Evolutionary conservation across 2,113 vertebrate species (phyloP).

Genomic region (Plecturocebus donacophilus): DNA sequence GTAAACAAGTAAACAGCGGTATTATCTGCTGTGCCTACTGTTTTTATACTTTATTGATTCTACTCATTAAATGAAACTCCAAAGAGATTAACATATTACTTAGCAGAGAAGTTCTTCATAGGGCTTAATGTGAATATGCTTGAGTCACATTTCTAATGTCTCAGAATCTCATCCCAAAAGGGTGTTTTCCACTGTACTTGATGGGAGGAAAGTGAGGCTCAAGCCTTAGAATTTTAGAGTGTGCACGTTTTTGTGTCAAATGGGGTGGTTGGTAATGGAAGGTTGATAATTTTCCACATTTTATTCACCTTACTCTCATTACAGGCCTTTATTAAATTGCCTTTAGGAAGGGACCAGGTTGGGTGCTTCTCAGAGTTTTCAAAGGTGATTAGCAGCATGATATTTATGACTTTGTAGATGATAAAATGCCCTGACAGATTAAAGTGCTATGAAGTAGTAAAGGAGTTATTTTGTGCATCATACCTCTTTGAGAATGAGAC

Average conservation of each 20-base stretch:
- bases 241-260: neutral
- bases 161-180: neutral
- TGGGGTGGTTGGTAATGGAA: neutral
- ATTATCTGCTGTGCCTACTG: neutral
- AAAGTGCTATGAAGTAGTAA: neutral
- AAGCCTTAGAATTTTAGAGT: neutral
- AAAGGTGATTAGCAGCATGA: neutral
- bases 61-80: neutral
- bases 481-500: neutral
- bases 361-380: neutral
- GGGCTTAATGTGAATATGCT: neutral
- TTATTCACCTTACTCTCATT: neutral
- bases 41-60: neutral
- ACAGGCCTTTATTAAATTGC: neutral
- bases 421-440: neutral
- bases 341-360: neutral
- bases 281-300: neutral
- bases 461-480: neutral
- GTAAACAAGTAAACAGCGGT: neutral
- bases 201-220: neutral
- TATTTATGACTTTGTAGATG: neutral
- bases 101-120: neutral
- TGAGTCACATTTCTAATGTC: neutral
- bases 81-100: neutral
- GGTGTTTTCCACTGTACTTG: neutral